These are phyloP conservation scores for Bombus breviceps DNA, from an alignment of 1,140 invertebrate genomes.

Conservation along the genomic window DNA sequence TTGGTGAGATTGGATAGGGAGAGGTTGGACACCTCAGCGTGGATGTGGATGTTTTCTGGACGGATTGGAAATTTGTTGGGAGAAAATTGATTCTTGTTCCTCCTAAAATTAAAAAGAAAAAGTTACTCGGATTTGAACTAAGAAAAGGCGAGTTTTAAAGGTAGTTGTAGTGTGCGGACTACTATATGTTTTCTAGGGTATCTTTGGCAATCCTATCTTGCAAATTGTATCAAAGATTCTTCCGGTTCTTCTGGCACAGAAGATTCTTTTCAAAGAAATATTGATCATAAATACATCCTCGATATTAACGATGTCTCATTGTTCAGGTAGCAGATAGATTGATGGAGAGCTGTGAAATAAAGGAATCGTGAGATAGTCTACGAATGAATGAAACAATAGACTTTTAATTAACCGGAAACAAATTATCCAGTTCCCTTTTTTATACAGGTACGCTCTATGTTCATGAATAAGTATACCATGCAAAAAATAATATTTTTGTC, in stretches of 20 bases:
- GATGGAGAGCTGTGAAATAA: conserved; percentile 19
- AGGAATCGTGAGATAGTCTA: not conserved
- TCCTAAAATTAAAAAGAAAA: too few species aligned
- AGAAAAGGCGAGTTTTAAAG: too few species aligned
- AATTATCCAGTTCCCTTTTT: not conserved
- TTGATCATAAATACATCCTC: not conserved
- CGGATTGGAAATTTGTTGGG: too few species aligned
- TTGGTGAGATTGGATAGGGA: too few species aligned
- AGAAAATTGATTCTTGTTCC: too few species aligned
- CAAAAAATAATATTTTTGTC: not conserved
- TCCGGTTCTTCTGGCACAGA: not conserved
- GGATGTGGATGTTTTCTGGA: too few species aligned
- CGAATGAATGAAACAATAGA: not conserved
- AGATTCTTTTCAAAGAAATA: not conserved
- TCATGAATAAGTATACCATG: not conserved
- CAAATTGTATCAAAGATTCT: not conserved
- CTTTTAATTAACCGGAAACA: conserved; percentile 6
- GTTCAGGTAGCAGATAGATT: not conserved
- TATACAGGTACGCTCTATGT: not conserved
- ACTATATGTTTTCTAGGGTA: too few species aligned
- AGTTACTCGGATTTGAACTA: too few species aligned
- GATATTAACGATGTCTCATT: not conserved
- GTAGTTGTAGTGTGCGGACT: too few species aligned
- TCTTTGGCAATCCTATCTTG: not conserved
- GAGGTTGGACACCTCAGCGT: too few species aligned